These are phyloP conservation scores for Salpingus planirostris DNA, from an alignment of 2,888 invertebrate species.

Conservation along the genomic window DNA sequence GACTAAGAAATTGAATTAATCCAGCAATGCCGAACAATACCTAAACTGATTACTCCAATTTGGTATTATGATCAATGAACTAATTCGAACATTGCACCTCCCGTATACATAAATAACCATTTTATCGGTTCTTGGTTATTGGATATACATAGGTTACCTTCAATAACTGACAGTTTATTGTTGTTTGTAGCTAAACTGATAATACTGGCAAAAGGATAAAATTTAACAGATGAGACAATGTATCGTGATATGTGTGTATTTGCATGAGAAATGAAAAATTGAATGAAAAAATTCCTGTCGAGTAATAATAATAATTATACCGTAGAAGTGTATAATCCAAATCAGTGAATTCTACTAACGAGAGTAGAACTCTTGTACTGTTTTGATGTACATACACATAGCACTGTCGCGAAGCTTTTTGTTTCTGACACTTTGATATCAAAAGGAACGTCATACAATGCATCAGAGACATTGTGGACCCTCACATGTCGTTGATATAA, in stretches of 20 bases:
- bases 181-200: constrained; percentile 19
- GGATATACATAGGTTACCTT: constrained; percentile 22
- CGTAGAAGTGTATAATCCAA: too few relatives aligned
- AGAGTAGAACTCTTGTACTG: too few relatives aligned
- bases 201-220: constrained; percentile 24
- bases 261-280: too few relatives aligned
- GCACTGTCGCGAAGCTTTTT: constrained; percentile 7
- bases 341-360: too few relatives aligned
- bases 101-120: constrained; percentile 22
- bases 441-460: constrained; percentile 11
- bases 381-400: too few relatives aligned
- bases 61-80: constrained; percentile 24
- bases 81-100: constrained; percentile 23
- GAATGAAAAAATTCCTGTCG: too few relatives aligned
- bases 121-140: constrained; percentile 22
- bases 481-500: too few relatives aligned
- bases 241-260: constrained; percentile 23
- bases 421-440: constrained; percentile 17
- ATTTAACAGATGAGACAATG: constrained; percentile 24
- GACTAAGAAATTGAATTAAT: constrained; percentile 19
- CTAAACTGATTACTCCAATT: constrained; percentile 23
- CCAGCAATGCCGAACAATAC: constrained; percentile 20
- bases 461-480: too few relatives aligned
- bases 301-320: too few relatives aligned
- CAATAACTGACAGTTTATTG: constrained; percentile 17